phyloP scores from a whole-genome alignment of 2,797 vertebrate species.

The Esox masquinongy region DNA sequence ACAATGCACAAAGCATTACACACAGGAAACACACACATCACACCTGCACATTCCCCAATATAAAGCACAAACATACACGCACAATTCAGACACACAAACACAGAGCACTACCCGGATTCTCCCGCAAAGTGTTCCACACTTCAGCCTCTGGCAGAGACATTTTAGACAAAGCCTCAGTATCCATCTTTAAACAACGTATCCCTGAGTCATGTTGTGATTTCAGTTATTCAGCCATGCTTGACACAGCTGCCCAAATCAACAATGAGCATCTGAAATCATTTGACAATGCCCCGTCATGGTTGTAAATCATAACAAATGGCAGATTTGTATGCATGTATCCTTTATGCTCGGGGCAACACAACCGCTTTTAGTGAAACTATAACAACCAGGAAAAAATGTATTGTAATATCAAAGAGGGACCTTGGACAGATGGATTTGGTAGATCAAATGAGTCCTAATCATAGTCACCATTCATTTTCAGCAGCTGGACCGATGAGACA shows the following conservation, averaged over 20 bases:
- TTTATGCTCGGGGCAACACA: not conserved
- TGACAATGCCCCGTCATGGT: constrained; percentile 28
- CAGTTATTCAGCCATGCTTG: constrained; percentile 54
- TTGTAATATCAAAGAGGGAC: not conserved
- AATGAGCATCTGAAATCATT: constrained; percentile 56
- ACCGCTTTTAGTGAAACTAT: too few species aligned
- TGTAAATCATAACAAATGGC: not conserved
- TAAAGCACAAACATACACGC: constrained; percentile 25
- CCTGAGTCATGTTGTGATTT: constrained; percentile 39
- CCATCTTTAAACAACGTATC: constrained; percentile 47
- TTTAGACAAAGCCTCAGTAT: constrained; percentile 8
- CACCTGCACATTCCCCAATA: not conserved
- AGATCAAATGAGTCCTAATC: not conserved
- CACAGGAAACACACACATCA: constrained; percentile 1
- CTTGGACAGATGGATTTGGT: not conserved
- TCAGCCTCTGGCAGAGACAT: not conserved
- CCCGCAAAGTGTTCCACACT: not conserved
- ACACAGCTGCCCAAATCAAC: constrained; percentile 43
- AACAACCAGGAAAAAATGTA: not conserved
- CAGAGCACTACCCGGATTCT: not conserved
- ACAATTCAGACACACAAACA: constrained; percentile 8
- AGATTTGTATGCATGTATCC: too few species aligned
- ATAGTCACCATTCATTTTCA: not conserved
- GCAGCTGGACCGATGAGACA: not conserved
- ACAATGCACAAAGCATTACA: not conserved